Base-by-base conservation (phyloP, 2,888 invertebrate genomes). In the Orchesella flavescens region DNA sequence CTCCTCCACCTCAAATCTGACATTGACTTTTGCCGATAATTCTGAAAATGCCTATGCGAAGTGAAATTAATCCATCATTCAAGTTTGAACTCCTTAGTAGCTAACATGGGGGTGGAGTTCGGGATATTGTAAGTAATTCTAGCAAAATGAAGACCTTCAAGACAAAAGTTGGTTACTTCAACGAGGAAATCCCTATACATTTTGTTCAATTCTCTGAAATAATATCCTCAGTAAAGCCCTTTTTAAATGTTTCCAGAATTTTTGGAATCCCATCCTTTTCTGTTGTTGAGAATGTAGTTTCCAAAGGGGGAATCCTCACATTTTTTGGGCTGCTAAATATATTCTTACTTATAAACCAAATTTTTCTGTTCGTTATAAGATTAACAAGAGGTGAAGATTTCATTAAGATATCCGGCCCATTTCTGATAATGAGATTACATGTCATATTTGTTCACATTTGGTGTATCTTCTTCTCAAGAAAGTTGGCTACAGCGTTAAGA, bases 191-290 rank as follows among this genome's bases (percentile, higher is more conserved):
- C 43, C 87, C 88, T 3, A 83, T 88, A 19, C 85, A 86, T 24
- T 86, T 86, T 71, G 79, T 86, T 23, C 86, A 87, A 57, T 84
- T 86, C 43, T 87, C 88, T 9, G 88, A 88, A 82, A 83, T 87
- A 12, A 85, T 88, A 19, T 83, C 84, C 5, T 76, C 86, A n/a
- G 19, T 86, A n/a, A 88, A 86, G 79, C 85, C 87, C 0, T 83
- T 87, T 49, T 57, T 88, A 15, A 86, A 86, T 43, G 77, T 87
- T 46, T 85, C 87, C 3, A 55, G 86, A 59, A 15, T 87, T 15
- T 85, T 87, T 72, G 86, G 88, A 44, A 79, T 87, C 17, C 88
- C 87, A 4, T 77, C 81, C 46, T 84, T 88, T 53, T 83, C 85
- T 4, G 75, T 87, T n/a, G 73, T 85, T n/a, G 87, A 86, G 13